Evolutionary conservation across 2,888 invertebrate genomes (phyloP), one percentile per base, ranked within the genome.

Genomic region (Corythucha ciliata): DNA sequence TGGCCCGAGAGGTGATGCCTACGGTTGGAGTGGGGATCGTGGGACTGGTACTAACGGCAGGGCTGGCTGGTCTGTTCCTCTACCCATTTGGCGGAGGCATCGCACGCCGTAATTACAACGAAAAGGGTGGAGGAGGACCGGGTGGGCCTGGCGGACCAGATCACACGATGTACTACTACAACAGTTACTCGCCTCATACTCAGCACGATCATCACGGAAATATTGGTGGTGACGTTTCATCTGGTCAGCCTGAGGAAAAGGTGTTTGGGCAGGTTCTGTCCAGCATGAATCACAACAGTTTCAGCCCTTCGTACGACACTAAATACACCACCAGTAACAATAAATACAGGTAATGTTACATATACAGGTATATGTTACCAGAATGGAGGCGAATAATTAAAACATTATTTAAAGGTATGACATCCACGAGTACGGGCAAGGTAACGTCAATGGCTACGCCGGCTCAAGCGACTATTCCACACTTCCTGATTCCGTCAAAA

Each of bases 1-100:
- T 85, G 33, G 82, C 83, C 2, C 73, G 84, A 60, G 84, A 85
- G 70, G 80, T 85, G 0, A 83, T 85, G 80, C 84, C 85, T 1
- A 81, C 82, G 25, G 81, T 85, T 18, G 84, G 85, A 1, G 80
- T 84, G 0, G 83, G 85, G 60, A 69, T 85, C 18, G 77, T 84
- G 10, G 84, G 85, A 1, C 67, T 85, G 34, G 79, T 84, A 54
- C 76, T 84, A 54, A 74, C 81, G 32, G 80, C 81, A 2, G 85
- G 85, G 2, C 66, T 85, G 27, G 85, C 85, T 26, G 81, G 83
- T 48, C 82, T 84, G 60, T 81, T 84, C 65, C 69, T 84, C 18
- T 83, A 83, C 69, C 84, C 85, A 4, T 83, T 84, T 57, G 73
- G 79, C 1, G 75, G 77, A 6, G 76, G 79, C 1, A 74, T 79